Conservation (phyloP, 2,113 vertebrate species). For the Mustela nigripes region DNA sequence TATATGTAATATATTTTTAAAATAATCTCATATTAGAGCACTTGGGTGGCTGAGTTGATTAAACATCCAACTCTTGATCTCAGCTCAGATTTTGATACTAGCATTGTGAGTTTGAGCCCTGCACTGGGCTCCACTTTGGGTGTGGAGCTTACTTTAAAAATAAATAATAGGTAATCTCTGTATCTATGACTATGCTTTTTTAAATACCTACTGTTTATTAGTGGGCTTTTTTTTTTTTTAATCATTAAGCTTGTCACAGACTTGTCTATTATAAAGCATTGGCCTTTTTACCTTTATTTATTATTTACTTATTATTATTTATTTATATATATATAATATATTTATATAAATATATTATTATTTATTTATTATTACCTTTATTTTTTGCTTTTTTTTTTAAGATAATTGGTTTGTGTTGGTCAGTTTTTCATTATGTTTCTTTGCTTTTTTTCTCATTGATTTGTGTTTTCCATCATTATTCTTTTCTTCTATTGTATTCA, state of each 20-base stretch:
- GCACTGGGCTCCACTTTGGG: neutral
- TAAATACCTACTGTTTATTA: neutral
- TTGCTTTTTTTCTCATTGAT: conserved; percentile 7
- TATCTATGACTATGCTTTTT: neutral
- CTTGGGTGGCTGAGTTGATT: neutral
- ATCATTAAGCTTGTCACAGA: neutral
- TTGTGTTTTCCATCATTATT: neutral
- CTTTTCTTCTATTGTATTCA: neutral
- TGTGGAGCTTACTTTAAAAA: neutral
- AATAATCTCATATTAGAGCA: neutral
- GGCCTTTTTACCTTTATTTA: neutral
- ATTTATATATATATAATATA: too few species aligned
- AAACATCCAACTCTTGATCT: neutral
- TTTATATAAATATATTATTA: too few species aligned
- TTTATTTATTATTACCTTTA: neutral
- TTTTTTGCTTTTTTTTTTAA: neutral
- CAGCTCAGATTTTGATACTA: neutral
- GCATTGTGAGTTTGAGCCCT: neutral
- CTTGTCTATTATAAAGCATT: neutral
- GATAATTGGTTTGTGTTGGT: neutral
- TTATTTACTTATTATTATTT: neutral
- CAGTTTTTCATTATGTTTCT: conserved; percentile 5
- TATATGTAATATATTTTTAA: neutral
- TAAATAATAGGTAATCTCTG: neutral
- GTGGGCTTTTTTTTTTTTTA: neutral